Base-by-base conservation (phyloP, 2,113 vertebrate genomes). In the Ibidorhyncha struthersii region DNA sequence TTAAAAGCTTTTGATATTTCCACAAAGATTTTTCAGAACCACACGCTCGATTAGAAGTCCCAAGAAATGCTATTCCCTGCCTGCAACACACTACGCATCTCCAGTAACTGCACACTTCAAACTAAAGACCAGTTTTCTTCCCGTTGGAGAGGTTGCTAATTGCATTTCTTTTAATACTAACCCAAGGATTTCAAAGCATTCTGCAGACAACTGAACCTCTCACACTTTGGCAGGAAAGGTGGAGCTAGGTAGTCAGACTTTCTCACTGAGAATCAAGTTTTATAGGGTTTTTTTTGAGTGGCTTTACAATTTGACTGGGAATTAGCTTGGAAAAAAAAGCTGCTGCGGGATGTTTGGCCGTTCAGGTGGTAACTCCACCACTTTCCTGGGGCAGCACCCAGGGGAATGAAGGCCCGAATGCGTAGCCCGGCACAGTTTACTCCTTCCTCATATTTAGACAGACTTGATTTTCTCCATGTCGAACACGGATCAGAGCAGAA, bases 1-100 rank as follows among this genome's bases (percentile, higher is more conserved):
- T 79, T 82, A 41, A 90, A 85, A 95, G 52, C 91, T 56, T 93
- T 94, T 88, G 81, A 43, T 95, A 71, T 47, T 89, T 79, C 65
- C 86, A 89, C 89, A 41, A 61, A 23, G 78, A 2, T 69, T 76
- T 84, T 53, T 82, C 85, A 85, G 78, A 72, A 13, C 66, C 30
- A 34, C 73, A 12, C 0, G 0, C 41, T 78, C 2, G 0, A 59
- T 55, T 21, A 49, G 25, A 52, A 82, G 56, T 38, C 61, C 22
- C 32, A 50, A 71, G 65, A 49, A 79, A 6, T 47, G 3, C 38
- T 17, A 0, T n/a, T 78, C 41, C 53, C 86, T 81, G 38, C 53
- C 59, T 82, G 80, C 26, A 19, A 3, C 0, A 0, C 14, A 47
- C 88, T 67, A 4, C 34, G 17, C 41, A 14, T 30, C 77, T 72